Evolutionary conservation across 2,888 invertebrate species (phyloP).

Genomic region (Drosophila aldrichi): DNA sequence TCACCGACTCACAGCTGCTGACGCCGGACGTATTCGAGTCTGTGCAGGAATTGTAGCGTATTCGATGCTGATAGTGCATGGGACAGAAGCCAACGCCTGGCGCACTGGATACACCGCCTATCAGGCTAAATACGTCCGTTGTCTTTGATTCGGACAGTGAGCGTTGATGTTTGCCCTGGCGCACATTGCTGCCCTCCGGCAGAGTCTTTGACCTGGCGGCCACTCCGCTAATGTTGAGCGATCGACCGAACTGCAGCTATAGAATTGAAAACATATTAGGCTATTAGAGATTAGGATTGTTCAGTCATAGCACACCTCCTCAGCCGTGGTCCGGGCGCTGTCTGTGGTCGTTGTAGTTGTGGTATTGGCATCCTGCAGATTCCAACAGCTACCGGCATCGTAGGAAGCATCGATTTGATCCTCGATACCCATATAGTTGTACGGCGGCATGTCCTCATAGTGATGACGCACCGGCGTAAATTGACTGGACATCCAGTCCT

Average conservation of each 20-base stretch:
- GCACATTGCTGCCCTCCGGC: conserved; percentile 85
- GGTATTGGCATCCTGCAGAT: conserved; percentile 81
- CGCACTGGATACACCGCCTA: conserved; percentile 56
- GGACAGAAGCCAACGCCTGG: conserved; percentile 40
- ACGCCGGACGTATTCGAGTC: conserved; percentile 94
- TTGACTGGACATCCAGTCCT: conserved; percentile 86
- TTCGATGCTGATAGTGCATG: conserved; percentile 84
- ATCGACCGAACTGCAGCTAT: conserved; percentile 24
- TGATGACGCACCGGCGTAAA: conserved; percentile 85
- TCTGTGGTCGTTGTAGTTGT: conserved; percentile 79
- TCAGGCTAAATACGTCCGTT: conserved; percentile 86
- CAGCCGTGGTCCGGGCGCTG: conserved; percentile 69
- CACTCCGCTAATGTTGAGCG: conserved; percentile 23
- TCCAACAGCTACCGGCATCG: conserved; percentile 83
- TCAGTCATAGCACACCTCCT: conserved; percentile 52
- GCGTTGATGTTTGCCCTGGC: conserved; percentile 87
- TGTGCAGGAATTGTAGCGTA: conserved; percentile 88
- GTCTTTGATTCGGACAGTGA: conserved; percentile 90
- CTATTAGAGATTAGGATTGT: conserved; percentile 12
- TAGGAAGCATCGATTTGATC: conserved; percentile 85
- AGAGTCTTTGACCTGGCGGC: conserved; percentile 86
- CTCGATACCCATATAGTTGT: conserved; percentile 84
- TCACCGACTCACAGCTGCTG: conserved; percentile 92
- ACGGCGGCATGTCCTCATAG: conserved; percentile 84
- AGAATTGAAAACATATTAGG: not conserved